Conservation (phyloP, 2,113 vertebrate species). For the Forbesichthys papilliferus region DNA sequence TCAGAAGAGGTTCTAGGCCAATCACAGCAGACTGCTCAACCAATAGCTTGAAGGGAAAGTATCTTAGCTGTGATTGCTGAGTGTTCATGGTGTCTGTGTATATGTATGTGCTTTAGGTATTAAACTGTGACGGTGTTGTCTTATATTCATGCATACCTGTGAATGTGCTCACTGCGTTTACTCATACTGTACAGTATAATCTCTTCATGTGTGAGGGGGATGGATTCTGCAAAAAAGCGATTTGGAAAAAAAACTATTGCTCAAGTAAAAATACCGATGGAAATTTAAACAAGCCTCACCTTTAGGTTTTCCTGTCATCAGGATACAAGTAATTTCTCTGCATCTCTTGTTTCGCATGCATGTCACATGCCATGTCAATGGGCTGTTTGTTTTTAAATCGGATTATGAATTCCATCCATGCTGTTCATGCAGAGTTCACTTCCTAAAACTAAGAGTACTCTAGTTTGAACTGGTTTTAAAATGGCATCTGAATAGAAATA, state of each 20-base stretch:
- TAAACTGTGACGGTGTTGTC: conserved; percentile 26
- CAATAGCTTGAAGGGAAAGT: conserved; percentile 26
- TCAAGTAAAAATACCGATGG: neutral
- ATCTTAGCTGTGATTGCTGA: conserved; percentile 3
- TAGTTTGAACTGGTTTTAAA: conserved; percentile 60
- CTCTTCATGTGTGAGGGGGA: neutral
- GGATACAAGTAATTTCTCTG: neutral
- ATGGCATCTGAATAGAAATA: conserved; percentile 6
- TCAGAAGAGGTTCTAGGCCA: conserved; percentile 22
- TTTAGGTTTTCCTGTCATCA: neutral
- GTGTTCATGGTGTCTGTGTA: conserved; percentile 7
- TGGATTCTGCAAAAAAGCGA: neutral
- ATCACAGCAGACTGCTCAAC: conserved; percentile 35
- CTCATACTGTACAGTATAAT: neutral
- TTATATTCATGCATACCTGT: neutral
- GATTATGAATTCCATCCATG: conserved; percentile 1
- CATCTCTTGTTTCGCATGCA: too few relatives aligned
- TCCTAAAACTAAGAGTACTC: conserved; percentile 25
- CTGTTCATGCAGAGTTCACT: neutral
- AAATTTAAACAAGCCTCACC: neutral
- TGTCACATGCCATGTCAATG: neutral
- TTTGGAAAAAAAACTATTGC: neutral
- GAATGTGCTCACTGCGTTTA: neutral
- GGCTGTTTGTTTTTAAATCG: neutral
- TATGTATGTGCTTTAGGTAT: neutral